Evolutionary conservation across 2,797 vertebrate genomes (phyloP), one percentile per base, ranked within the genome.

Genomic region (Cossypha caffra): DNA sequence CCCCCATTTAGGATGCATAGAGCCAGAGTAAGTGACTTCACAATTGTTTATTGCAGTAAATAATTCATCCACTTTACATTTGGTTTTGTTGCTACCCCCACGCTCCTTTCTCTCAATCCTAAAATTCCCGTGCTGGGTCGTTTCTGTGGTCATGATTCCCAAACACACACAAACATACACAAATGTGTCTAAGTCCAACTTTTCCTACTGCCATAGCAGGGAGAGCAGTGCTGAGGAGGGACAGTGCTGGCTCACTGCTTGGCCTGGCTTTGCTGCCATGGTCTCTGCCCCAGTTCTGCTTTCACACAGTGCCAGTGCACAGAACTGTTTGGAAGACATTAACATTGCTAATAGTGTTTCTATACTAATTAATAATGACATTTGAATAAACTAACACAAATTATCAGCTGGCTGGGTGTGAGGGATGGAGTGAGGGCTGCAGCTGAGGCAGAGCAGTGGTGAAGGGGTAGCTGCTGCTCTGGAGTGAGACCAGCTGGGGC

Each of bases 31-130:
- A 97, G 95, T 90, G 94, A 98, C 96, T 97, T 93, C 79, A 33
- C 92, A 93, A 93, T 95, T 97, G 97, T 97, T 98, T 97, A 90
- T 95, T 94, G 96, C 95, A 94, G 96, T 97, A 97, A 98, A 98
- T 97, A 97, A 97, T 97, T 98, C 88, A 97, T 95, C 93, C 68
- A 71, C 95, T 97, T 97, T 97, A 92, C 84, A 81, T 95, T 95
- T 86, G 47, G 8, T 38, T 96, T 93, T 93, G 86, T 94, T 90
- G 85, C 61, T 88, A 45, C 61, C 75, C 67, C 52, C 18, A 5
- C 16, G 19, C 25, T 76, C n/a, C 33, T 62, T 74, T 42, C 35
- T 80, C 62, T 82, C 45, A 47, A 25, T 72, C 35, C 58, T 62
- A 66, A 57, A 87, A 85, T 92, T 76, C 59, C 33, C 11, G 1